phyloP scores from a whole-genome alignment of 2,797 vertebrate genomes.

The Helostoma temminkii region DNA sequence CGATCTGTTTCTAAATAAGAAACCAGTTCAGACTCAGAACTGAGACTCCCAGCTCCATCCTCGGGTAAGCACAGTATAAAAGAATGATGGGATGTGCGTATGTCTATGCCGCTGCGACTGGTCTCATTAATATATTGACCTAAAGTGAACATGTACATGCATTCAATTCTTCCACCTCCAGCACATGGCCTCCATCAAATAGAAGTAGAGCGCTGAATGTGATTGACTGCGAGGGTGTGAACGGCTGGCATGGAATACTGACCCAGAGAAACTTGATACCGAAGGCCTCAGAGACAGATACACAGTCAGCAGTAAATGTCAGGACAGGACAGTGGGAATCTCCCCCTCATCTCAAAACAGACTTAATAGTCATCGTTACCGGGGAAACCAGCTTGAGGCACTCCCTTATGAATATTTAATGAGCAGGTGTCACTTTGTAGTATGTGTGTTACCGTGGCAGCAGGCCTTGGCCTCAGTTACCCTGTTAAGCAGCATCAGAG shows the following conservation, averaged over 20 bases:
- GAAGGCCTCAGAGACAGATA: slow-evolving; percentile 50
- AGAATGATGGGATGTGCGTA: neutral
- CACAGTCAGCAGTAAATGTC: slow-evolving; percentile 49
- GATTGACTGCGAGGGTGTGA: slow-evolving; percentile 31
- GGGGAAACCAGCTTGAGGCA: slow-evolving; percentile 71
- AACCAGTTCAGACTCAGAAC: neutral
- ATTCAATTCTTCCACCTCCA: neutral
- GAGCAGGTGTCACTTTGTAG: slow-evolving; percentile 56
- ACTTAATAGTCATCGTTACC: slow-evolving; percentile 68
- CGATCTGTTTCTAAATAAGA: neutral
- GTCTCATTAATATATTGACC: neutral
- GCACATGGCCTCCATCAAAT: slow-evolving; percentile 29
- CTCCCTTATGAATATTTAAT: slow-evolving; percentile 79
- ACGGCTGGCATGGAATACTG: slow-evolving; percentile 39
- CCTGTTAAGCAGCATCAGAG: slow-evolving; percentile 8
- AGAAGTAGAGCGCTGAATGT: slow-evolving; percentile 25
- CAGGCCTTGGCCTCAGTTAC: slow-evolving; percentile 57
- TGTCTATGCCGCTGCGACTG: neutral
- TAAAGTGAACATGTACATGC: neutral
- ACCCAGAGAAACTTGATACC: slow-evolving; percentile 63
- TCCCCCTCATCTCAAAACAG: slow-evolving; percentile 67
- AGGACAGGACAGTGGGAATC: slow-evolving; percentile 72
- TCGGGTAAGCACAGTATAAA: neutral
- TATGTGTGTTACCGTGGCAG: slow-evolving; percentile 71
- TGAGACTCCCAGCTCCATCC: neutral